Evolutionary conservation across 2,797 vertebrate species (phyloP).

Genomic region (Ficedula albicollis): DNA sequence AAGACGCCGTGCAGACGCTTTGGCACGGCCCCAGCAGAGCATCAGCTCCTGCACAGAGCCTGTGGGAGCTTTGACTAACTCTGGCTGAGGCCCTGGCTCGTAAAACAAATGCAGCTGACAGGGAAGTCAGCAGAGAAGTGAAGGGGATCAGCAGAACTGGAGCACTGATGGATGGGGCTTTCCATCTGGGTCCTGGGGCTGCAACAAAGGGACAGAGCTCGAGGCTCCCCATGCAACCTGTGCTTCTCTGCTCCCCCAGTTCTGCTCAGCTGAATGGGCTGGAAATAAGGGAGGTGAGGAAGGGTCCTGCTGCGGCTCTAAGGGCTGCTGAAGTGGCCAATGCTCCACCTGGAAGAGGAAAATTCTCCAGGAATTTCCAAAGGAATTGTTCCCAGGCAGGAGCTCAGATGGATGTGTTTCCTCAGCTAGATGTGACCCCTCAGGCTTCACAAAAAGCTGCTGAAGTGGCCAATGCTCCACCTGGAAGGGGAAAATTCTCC

Average conservation of each 20-base stretch:
- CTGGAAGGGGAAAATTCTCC: accelerated
- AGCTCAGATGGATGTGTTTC: not conserved
- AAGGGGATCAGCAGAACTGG: constrained; percentile 24
- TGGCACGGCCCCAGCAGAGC: constrained; percentile 60
- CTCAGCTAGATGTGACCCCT: not conserved
- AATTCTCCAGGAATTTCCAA: accelerated
- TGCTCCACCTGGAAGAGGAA: accelerated
- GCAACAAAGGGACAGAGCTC: accelerated
- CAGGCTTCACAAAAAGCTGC: accelerated
- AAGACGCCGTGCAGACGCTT: constrained; percentile 57
- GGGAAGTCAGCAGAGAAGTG: not conserved
- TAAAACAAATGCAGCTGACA: constrained; percentile 61
- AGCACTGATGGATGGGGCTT: not conserved
- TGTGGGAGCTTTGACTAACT: constrained; percentile 35
- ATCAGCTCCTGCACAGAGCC: constrained; percentile 51
- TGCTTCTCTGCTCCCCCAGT: accelerated
- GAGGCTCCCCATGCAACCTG: not conserved
- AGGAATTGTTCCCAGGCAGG: not conserved
- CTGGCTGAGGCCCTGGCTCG: constrained; percentile 37
- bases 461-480: not conserved
- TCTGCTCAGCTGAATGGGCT: accelerated
- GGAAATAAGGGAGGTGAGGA: not conserved
- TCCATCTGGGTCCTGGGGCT: not conserved
- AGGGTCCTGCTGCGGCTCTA: not conserved
- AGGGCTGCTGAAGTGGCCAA: accelerated